Percentiles rank a stretch among this genome's conserved stretches.
Evolutionary conservation across 2,113 vertebrate genomes (phyloP).

Genomic region (Ursus arctos): DNA sequence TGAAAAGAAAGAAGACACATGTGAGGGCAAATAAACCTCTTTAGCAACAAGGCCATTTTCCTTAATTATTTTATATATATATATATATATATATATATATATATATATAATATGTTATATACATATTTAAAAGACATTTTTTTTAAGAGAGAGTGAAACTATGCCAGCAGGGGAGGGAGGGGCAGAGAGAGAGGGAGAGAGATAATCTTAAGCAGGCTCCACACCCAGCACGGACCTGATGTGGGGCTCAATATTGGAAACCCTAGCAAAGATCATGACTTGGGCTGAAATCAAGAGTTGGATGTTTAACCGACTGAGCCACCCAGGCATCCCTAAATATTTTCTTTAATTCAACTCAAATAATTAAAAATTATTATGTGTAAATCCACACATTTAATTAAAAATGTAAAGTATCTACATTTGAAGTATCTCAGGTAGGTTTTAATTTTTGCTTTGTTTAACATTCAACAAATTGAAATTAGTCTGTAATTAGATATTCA

Average conservation of each 20-base stretch:
- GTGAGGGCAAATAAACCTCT: not conserved
- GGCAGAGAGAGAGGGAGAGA: not conserved
- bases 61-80: not conserved
- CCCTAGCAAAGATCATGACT: not conserved
- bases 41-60: conserved; percentile 2
- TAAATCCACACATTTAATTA: not conserved
- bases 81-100: no score
- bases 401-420: not conserved
- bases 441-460: not conserved
- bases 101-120: no score
- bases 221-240: not conserved
- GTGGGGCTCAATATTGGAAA: not conserved
- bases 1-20: not conserved
- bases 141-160: no score
- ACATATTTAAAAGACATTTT: no score
- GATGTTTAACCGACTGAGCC: not conserved
- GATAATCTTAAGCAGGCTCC: not conserved
- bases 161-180: not conserved
- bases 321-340: not conserved
- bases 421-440: not conserved
- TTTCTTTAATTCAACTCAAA: conserved; percentile 1
- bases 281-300: not conserved
- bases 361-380: not conserved
- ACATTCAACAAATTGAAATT: not conserved
- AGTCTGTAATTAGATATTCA: not conserved